Evolutionary conservation across 2,113 vertebrate species (phyloP).

Genomic region (Gobius niger): DNA sequence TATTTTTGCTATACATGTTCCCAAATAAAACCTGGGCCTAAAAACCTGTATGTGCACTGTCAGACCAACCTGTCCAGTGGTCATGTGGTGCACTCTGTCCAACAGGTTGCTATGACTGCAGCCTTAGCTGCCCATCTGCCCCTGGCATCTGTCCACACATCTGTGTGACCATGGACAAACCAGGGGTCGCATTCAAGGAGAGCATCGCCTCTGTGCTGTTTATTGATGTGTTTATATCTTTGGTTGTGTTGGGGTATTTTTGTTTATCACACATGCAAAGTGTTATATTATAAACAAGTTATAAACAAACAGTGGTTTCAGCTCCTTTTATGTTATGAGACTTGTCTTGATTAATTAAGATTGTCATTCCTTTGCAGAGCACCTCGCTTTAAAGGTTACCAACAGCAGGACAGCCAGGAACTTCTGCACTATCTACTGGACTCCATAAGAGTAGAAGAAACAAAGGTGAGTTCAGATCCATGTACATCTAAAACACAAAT

Average conservation of each 20-base stretch:
- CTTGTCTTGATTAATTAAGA: no score
- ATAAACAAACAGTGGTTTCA: no score
- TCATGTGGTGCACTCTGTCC: conserved; percentile 79
- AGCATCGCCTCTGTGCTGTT: conserved; percentile 38
- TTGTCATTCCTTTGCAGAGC: conserved; percentile 74
- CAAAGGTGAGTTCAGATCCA: conserved; percentile 80
- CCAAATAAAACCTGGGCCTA: conserved; percentile 7
- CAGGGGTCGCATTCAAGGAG: conserved; percentile 75
- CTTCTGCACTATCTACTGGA: conserved; percentile 94
- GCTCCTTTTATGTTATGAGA: no score
- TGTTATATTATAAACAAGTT: no score
- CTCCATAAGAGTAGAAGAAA: conserved; percentile 94
- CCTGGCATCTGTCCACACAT: conserved; percentile 84
- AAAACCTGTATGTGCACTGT: conserved; percentile 18
- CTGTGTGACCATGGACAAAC: conserved; percentile 66
- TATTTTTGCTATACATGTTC: neutral
- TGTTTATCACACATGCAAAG: no score
- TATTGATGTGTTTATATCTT: no score
- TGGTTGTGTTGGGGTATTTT: no score
- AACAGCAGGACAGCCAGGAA: conserved; percentile 98
- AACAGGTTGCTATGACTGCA: conserved; percentile 84
- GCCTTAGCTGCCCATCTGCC: conserved; percentile 84
- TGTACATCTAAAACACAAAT: neutral
- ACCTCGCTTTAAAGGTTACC: conserved; percentile 96
- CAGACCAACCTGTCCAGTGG: conserved; percentile 77